Base-by-base conservation (phyloP, 2,113 vertebrate genomes). In the Corydoras maculifer region DNA sequence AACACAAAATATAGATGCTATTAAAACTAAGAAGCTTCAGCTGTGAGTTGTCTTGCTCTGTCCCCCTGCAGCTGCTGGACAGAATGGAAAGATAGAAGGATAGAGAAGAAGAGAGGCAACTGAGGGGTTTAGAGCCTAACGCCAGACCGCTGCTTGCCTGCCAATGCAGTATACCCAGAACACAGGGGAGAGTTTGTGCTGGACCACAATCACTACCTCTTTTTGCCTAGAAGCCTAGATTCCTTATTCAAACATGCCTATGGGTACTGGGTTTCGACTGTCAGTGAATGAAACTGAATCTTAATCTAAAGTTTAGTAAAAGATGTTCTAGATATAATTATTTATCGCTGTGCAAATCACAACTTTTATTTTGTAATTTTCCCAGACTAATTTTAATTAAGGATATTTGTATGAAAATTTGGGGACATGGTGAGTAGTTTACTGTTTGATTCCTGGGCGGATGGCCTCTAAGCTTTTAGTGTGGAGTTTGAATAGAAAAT, bases 111-210 rank as follows among this genome's bases (percentile, higher is more conserved):
- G 68, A 58, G 64, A 62, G 65, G 58, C 49, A 55, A 68, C 51
- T 57, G 58, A 63, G 58, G 53, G 49, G 54, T 57, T n/a, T 31
- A 3, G 62, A 70, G 73, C 30, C 67, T 43, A 70, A 65, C 18
- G 15, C 48, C 64, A 43, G 68, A 62, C 64, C 35, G 35, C 72
- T 30, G 54, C 54, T 43, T 43, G 76, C 72, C 72, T 78, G 76
- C 72, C 65, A 78, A 78, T 72, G 72, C 65, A 25, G 50, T 65
- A 67, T 61, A 29, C 55, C 32, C 59, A 59, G 76, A 78, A 75
- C 66, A 78, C 76, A 78, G 76, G 72, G 68, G 60, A 78, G 72
- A 72, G 69, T 70, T 71, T 78, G 76, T 78, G 60, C 65, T 75
- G 72, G 76, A 63, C 69, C 63, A 78, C 76, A 78, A 74, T 74